phyloP scores from a whole-genome alignment of 2,888 invertebrate species.

The Apotomis turbidana region DNA sequence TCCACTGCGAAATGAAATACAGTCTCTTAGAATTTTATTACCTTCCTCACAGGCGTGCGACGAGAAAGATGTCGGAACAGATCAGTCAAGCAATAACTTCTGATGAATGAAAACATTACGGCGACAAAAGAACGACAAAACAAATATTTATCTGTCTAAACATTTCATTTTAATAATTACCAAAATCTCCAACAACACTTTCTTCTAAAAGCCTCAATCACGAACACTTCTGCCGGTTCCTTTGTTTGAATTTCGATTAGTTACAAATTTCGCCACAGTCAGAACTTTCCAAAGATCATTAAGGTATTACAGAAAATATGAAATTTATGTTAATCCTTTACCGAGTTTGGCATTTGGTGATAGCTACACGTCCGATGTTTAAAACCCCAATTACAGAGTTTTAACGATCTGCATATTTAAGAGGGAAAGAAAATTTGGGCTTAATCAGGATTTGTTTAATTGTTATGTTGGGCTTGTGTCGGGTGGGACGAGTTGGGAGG shows the following conservation, averaged over 20 bases:
- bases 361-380: slow-evolving; percentile 46
- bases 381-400: slow-evolving; percentile 63
- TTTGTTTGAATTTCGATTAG: slow-evolving; percentile 37
- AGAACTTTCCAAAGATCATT: slow-evolving; percentile 36
- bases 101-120: slow-evolving; percentile 5
- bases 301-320: slow-evolving; percentile 48
- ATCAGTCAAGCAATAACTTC: slow-evolving; percentile 4
- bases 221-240: slow-evolving; percentile 11
- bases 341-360: slow-evolving; percentile 50
- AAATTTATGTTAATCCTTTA: slow-evolving; percentile 52
- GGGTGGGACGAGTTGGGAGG: slow-evolving; percentile 48
- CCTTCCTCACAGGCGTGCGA: background rate
- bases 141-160: slow-evolving; percentile 2
- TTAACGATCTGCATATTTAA: slow-evolving; percentile 60
- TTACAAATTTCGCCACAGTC: slow-evolving; percentile 24
- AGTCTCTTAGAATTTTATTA: slow-evolving; percentile 22
- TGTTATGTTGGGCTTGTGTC: slow-evolving; percentile 47
- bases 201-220: slow-evolving; percentile 23
- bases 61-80: slow-evolving; percentile 1
- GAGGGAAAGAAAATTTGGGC: slow-evolving; percentile 54
- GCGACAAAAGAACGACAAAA: background rate
- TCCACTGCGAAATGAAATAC: slow-evolving; percentile 25
- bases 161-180: slow-evolving; percentile 25
- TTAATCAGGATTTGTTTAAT: slow-evolving; percentile 62
- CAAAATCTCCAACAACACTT: slow-evolving; percentile 21